Base-by-base conservation (phyloP, 2,113 vertebrate species). In the Mormyrus lacerda region DNA sequence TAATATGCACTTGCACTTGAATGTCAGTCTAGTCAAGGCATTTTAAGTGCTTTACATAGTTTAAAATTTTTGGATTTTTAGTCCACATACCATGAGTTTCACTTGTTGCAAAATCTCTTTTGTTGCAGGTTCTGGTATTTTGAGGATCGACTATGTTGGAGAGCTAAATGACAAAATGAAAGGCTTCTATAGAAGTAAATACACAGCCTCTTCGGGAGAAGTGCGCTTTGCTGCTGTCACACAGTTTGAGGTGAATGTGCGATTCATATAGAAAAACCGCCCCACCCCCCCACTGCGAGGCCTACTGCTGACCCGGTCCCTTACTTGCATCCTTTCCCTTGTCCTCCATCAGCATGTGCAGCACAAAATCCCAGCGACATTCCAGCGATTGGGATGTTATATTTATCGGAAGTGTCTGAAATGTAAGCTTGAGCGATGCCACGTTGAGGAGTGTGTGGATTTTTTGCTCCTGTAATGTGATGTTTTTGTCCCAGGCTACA, bases 111-210 rank as follows among this genome's bases (percentile, higher is more conserved):
- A 53, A 87, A 61, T 89, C n/a, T 87, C 39, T 85, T 24, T n/a
- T 93, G 83, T 65, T 47, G 90, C 94, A 99, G 98, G 98, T 91
- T 96, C 96, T 0, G 98, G 98, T 92, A 96, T 92, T 0, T 94
- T 99, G 94, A 99, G 98, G 95, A 98, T 99, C 47, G 98, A 99
- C 95, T 99, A 98, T 93, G 98, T 99, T 4, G 98, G 98, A 50
- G 98, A 99, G 92, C 95, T 99, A 91, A 99, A 99, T 10, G 98
- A 99, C 93, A 99, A 99, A 95, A 99, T 99, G 98, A 99, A 99
- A 93, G 98, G 98, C 0, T 99, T 99, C 91, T 99, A 99, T 91
- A 95, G 98, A 90, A 99, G 98, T 94, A 99, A 99, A 96, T 99
- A 99, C 27, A 95, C 95, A 47, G 95, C 95, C 89, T 89, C 97